phyloP scores from a whole-genome alignment of 1,140 invertebrate species.

The Plutomurus gul region DNA sequence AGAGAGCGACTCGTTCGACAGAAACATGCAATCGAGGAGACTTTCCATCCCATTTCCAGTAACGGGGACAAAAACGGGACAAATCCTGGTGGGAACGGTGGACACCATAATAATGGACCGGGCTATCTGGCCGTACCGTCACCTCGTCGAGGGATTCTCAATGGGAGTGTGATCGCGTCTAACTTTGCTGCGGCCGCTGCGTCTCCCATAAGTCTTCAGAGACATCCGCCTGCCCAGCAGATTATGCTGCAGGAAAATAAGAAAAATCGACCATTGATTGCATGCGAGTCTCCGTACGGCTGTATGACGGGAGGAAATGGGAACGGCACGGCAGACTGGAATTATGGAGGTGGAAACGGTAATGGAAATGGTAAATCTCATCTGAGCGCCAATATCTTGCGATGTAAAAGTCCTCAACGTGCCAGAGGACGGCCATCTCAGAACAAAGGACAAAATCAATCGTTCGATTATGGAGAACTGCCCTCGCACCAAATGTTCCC shows the following conservation, averaged over 20 bases:
- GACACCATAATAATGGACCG: not conserved
- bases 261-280: slow-evolving; percentile 48
- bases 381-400: not conserved
- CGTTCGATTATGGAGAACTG: slow-evolving; percentile 52
- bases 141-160: slow-evolving; percentile 33
- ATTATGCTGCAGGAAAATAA: slow-evolving; percentile 51
- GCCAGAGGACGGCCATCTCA: not conserved
- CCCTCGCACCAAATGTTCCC: slow-evolving; percentile 53
- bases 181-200: slow-evolving; percentile 37
- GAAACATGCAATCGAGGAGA: slow-evolving; percentile 50
- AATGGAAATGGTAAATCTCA: slow-evolving; percentile 18
- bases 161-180: not conserved
- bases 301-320: slow-evolving; percentile 7
- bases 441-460: slow-evolving; percentile 36
- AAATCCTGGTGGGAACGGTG: slow-evolving; percentile 7
- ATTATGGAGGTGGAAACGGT: slow-evolving; percentile 11
- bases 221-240: slow-evolving; percentile 47
- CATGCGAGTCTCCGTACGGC: slow-evolving; percentile 51
- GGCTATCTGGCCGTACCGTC: slow-evolving; percentile 46
- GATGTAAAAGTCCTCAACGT: slow-evolving; percentile 27
- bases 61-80: not conserved
- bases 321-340: slow-evolving; percentile 10
- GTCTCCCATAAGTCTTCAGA: slow-evolving; percentile 51
- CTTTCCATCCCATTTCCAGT: slow-evolving; percentile 4
- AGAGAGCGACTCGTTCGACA: slow-evolving; percentile 49